phyloP scores from a whole-genome alignment of 1,140 invertebrate species.

The Bursaphelenchus mucronatus region DNA sequence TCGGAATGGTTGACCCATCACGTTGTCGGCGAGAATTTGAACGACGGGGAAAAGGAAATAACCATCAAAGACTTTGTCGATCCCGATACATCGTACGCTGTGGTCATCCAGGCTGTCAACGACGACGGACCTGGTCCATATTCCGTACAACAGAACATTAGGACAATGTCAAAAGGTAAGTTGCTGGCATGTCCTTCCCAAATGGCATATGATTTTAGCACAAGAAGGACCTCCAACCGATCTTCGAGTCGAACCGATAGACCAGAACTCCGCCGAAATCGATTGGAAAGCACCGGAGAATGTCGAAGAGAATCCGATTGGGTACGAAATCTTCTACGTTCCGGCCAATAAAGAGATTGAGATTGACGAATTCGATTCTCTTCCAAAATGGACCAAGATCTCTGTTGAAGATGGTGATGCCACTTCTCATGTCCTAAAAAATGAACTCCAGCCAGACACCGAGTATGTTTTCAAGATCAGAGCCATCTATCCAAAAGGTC shows the following conservation, averaged over 20 bases:
- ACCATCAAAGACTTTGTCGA: slow-evolving; percentile 51
- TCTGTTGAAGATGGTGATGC: slow-evolving; percentile 13
- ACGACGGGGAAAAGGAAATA: slow-evolving; percentile 50
- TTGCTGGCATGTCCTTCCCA: not conserved
- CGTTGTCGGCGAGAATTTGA: slow-evolving; percentile 45
- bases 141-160: slow-evolving; percentile 54
- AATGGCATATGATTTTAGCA: slow-evolving; percentile 28
- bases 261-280: slow-evolving; percentile 52
- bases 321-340: slow-evolving; percentile 58
- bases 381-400: slow-evolving; percentile 43
- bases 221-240: slow-evolving; percentile 54
- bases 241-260: slow-evolving; percentile 52
- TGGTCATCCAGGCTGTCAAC: slow-evolving; percentile 59
- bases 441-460: slow-evolving; percentile 54
- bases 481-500: slow-evolving; percentile 55
- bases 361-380: slow-evolving; percentile 49
- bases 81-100: slow-evolving; percentile 56
- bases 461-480: slow-evolving; percentile 61
- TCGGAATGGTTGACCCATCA: slow-evolving; percentile 51
- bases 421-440: slow-evolving; percentile 37
- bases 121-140: slow-evolving; percentile 59
- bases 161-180: slow-evolving; percentile 55
- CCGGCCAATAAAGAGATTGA: slow-evolving; percentile 57
- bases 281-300: slow-evolving; percentile 50
- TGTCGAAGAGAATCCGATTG: slow-evolving; percentile 46